phyloP scores from a whole-genome alignment of 2,888 invertebrate species.

The Eilema depressum region DNA sequence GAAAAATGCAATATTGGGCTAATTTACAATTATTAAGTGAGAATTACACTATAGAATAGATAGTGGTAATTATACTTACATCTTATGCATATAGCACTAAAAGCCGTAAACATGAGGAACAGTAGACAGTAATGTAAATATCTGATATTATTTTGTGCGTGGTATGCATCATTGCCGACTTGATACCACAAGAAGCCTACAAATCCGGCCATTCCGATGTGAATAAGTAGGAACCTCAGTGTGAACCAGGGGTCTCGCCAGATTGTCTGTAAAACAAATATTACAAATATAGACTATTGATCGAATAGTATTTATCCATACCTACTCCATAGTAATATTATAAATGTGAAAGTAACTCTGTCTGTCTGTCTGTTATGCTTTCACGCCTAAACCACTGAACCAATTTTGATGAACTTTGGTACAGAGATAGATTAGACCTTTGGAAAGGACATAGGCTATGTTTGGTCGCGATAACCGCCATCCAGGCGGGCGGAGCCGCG shows the following conservation, averaged over 20 bases:
- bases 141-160: slow-evolving; percentile 94
- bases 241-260: slow-evolving; percentile 92
- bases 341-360: no score
- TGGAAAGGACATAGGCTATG: no score
- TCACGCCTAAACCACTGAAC: no score
- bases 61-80: slow-evolving; percentile 90
- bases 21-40: not conserved
- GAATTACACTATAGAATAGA: not conserved
- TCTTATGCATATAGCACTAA: slow-evolving; percentile 95
- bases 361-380: no score
- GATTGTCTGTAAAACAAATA: slow-evolving; percentile 71
- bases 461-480: no score
- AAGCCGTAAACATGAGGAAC: slow-evolving; percentile 98
- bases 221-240: slow-evolving; percentile 92
- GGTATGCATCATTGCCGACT: slow-evolving; percentile 94
- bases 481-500: no score
- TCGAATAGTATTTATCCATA: no score
- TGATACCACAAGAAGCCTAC: slow-evolving; percentile 94
- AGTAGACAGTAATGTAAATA: slow-evolving; percentile 96
- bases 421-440: no score
- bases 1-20: not conserved
- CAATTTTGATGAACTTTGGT: no score
- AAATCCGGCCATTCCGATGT: slow-evolving; percentile 92
- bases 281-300: not conserved
- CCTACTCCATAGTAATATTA: no score